Evolutionary conservation across 2,113 vertebrate species (phyloP).

Genomic region (Struthidea cinerea): DNA sequence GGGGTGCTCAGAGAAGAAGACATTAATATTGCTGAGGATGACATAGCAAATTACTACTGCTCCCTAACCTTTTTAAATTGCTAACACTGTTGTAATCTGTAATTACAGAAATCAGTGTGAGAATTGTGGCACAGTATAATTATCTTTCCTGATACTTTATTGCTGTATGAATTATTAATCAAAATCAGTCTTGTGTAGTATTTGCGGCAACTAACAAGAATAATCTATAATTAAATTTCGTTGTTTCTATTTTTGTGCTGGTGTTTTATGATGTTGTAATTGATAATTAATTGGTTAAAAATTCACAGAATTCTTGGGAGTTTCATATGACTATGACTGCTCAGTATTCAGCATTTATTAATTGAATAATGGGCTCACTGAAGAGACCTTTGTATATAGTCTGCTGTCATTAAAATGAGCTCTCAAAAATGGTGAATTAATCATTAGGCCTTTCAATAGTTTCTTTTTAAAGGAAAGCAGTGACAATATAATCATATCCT

Average conservation of each 20-base stretch:
- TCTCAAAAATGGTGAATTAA: conserved; percentile 73
- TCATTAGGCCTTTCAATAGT: conserved; percentile 71
- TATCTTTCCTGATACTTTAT: conserved; percentile 82
- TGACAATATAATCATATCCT: conserved; percentile 65
- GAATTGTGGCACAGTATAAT: conserved; percentile 82
- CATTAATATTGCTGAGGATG: conserved; percentile 76
- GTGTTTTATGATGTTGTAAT: conserved; percentile 83
- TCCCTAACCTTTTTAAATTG: conserved; percentile 84
- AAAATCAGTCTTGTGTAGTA: conserved; percentile 83
- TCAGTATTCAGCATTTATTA: conserved; percentile 72
- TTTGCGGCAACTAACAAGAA: conserved; percentile 79
- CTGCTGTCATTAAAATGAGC: conserved; percentile 57
- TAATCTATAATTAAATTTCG: conserved; percentile 83
- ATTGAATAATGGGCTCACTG: conserved; percentile 71
- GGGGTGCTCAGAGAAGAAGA: conserved; percentile 66
- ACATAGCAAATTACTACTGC: conserved; percentile 79
- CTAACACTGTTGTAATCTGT: conserved; percentile 83
- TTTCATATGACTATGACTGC: conserved; percentile 73
- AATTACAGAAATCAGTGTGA: conserved; percentile 85
- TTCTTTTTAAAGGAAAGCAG: conserved; percentile 67
- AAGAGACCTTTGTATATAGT: conserved; percentile 65
- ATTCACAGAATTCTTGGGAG: conserved; percentile 68
- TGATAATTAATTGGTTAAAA: conserved; percentile 84
- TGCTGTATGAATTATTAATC: conserved; percentile 88
- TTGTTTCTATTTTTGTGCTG: conserved; percentile 81